Percentiles rank a stretch among this genome's conserved stretches.
Evolutionary conservation across 2,888 invertebrate species (phyloP).

Genomic region (Philereme transversata): DNA sequence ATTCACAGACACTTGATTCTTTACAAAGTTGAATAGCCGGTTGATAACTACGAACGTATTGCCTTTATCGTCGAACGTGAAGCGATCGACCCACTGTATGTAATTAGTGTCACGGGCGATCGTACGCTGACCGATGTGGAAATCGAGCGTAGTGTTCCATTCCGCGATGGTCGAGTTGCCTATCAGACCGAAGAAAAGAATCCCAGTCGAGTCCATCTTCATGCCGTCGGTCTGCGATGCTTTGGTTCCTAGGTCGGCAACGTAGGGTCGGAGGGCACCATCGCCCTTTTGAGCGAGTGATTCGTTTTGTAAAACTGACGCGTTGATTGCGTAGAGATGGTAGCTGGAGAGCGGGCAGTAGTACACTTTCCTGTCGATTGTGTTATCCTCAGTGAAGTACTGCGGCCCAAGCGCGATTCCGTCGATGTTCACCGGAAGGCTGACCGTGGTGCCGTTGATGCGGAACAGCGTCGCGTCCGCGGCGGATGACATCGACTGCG

Average conservation of each 20-base stretch:
- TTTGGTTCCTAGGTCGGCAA: constrained; percentile 85
- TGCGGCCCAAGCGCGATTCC: constrained; percentile 89
- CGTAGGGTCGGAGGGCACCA: constrained; percentile 69
- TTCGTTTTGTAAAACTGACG: constrained; percentile 84
- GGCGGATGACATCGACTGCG: constrained; percentile 85
- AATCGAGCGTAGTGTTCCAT: constrained; percentile 86
- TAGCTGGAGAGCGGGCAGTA: constrained; percentile 88
- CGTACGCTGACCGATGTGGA: constrained; percentile 84
- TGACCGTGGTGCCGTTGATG: constrained; percentile 84
- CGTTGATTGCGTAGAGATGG: constrained; percentile 86
- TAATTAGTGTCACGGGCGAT: constrained; percentile 87
- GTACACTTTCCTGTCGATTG: constrained; percentile 83
- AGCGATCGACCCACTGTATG: constrained; percentile 90
- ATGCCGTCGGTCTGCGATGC: constrained; percentile 89
- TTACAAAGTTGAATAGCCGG: constrained; percentile 86
- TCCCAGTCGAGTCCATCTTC: constrained; percentile 88
- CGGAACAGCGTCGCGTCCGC: constrained; percentile 84
- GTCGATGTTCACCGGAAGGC: constrained; percentile 86
- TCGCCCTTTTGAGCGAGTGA: constrained; percentile 62
- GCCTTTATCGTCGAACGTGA: constrained; percentile 86
- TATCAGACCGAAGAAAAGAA: constrained; percentile 88
- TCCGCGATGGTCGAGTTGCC: constrained; percentile 87
- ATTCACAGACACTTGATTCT: constrained; percentile 81
- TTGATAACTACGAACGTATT: constrained; percentile 88
- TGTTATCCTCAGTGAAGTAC: constrained; percentile 61